Conservation (phyloP, 2,797 vertebrate species). For the Gymnoscopelus braueri region DNA sequence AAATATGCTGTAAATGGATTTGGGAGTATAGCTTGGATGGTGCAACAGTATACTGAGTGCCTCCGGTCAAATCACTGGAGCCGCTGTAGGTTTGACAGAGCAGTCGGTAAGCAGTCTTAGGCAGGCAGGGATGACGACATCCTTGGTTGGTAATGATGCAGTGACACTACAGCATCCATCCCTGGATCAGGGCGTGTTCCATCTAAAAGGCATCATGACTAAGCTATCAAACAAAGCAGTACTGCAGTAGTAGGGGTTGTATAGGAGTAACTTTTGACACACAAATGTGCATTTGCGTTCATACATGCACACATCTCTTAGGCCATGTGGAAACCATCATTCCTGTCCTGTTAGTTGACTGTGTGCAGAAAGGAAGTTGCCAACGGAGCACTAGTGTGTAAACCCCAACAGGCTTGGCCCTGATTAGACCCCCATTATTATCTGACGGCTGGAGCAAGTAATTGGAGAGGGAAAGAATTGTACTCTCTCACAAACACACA, state of each 20-base stretch:
- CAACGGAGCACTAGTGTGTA: constrained; percentile 32
- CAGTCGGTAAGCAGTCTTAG: neutral
- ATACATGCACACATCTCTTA: constrained; percentile 13
- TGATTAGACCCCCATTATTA: constrained; percentile 56
- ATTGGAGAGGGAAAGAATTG: constrained; percentile 26
- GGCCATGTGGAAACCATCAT: constrained; percentile 57
- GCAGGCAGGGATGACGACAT: neutral
- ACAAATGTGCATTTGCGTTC: neutral
- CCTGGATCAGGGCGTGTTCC: constrained; percentile 2
- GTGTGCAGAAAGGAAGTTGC: constrained; percentile 29
- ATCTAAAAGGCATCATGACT: constrained; percentile 39
- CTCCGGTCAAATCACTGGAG: neutral
- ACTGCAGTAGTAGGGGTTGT: constrained; percentile 7
- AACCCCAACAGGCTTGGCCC: constrained; percentile 45
- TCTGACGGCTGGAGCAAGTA: constrained; percentile 41
- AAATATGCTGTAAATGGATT: constrained; percentile 27
- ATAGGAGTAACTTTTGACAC: constrained; percentile 37
- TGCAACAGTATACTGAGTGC: neutral
- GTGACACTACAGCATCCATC: constrained; percentile 13
- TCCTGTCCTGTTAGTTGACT: constrained; percentile 51
- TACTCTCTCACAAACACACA: no score
- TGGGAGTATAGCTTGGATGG: neutral
- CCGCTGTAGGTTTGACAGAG: neutral
- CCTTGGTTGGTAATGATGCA: constrained; percentile 6
- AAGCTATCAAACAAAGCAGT: constrained; percentile 20